Conservation (phyloP, 2,888 invertebrate genomes). For the Leptopterna dolabrata region DNA sequence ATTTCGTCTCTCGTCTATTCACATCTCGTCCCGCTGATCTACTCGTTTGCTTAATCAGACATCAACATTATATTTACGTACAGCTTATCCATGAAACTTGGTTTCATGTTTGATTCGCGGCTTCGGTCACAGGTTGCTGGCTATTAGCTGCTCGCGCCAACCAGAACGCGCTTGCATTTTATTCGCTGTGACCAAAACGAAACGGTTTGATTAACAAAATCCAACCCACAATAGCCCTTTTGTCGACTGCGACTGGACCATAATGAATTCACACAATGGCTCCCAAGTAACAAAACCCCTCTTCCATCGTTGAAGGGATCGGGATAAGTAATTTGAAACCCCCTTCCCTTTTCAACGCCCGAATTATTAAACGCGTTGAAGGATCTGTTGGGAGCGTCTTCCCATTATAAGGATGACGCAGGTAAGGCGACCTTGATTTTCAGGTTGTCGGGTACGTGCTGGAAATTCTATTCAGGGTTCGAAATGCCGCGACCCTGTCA, state of each 20-base stretch:
- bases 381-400: background rate
- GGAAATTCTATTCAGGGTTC: slow-evolving; percentile 3
- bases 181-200: background rate
- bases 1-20: too few species aligned
- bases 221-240: background rate
- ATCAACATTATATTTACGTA: too few species aligned
- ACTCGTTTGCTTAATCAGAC: too few species aligned
- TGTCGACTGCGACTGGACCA: background rate
- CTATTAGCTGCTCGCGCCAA: too few species aligned
- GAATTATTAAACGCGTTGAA: background rate
- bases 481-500: background rate
- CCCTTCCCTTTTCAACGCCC: background rate
- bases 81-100: too few species aligned
- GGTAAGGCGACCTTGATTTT: background rate
- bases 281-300: background rate
- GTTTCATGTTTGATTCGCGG: too few species aligned
- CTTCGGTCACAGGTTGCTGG: too few species aligned
- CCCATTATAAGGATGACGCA: background rate
- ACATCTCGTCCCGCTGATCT: too few species aligned
- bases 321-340: background rate
- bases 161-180: too few species aligned
- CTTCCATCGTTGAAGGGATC: background rate
- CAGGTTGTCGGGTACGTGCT: background rate
- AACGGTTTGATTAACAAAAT: background rate
- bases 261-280: background rate